These are phyloP conservation scores for Alligator sinensis DNA, from an alignment of 2,113 vertebrate species.

Conservation along the genomic window DNA sequence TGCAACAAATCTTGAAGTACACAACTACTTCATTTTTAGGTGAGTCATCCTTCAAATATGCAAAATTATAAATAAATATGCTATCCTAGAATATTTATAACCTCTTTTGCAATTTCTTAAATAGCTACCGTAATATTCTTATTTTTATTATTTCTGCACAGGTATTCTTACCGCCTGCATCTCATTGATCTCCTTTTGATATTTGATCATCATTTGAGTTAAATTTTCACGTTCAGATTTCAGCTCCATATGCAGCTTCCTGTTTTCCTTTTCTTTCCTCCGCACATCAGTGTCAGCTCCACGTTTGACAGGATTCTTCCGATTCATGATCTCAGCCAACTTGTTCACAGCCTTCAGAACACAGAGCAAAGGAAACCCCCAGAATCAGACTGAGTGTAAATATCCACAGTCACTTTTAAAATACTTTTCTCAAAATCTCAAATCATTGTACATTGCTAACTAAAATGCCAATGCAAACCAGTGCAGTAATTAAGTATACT, in stretches of 20 bases:
- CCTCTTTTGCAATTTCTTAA: neutral
- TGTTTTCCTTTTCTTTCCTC: slow-evolving; percentile 97
- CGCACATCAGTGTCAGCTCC: slow-evolving; percentile 95
- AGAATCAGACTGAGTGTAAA: neutral
- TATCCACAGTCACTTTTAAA: neutral
- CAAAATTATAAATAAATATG: neutral
- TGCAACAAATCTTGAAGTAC: neutral
- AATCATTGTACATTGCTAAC: neutral
- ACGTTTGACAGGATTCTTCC: slow-evolving; percentile 91
- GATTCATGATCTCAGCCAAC: slow-evolving; percentile 98
- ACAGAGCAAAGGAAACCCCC: neutral
- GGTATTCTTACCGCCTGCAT: slow-evolving; percentile 92
- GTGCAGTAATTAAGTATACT: neutral
- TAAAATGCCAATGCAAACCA: neutral
- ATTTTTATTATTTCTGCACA: neutral
- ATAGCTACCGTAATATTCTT: neutral
- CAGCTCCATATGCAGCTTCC: slow-evolving; percentile 96
- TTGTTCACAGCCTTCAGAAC: slow-evolving; percentile 93
- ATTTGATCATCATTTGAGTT: slow-evolving; percentile 96
- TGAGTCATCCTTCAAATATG: neutral
- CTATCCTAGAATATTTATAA: neutral
- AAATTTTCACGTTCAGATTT: slow-evolving; percentile 96
- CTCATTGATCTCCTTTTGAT: slow-evolving; percentile 96
- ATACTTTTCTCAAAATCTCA: neutral
- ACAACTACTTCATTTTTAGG: neutral